Evolutionary conservation across 2,797 vertebrate species (phyloP).

Genomic region (Xenopus petersii): DNA sequence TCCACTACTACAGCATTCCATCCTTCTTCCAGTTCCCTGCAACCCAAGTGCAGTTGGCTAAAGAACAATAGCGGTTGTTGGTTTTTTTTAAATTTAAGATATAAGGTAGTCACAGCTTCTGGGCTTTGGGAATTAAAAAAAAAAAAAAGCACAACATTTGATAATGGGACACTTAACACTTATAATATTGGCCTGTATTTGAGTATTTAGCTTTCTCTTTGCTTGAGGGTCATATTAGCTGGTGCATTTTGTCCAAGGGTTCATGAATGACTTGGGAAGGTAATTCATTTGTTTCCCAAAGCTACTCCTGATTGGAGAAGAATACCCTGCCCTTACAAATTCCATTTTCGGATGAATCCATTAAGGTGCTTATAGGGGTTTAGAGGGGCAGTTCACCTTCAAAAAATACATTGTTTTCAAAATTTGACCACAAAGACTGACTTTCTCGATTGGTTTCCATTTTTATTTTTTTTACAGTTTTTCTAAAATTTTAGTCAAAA

Average conservation of each 20-base stretch:
- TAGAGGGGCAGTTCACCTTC: too few relatives aligned
- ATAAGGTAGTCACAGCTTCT: constrained; percentile 28
- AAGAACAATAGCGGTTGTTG: constrained; percentile 30
- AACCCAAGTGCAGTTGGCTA: constrained; percentile 41
- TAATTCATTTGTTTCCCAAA: background rate
- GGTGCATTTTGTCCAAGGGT: background rate
- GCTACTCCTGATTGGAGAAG: background rate
- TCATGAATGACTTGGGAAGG: background rate
- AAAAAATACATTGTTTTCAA: too few relatives aligned
- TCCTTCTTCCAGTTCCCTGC: constrained; percentile 10
- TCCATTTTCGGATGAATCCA: too few relatives aligned
- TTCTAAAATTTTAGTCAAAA: too few relatives aligned
- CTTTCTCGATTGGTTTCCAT: too few relatives aligned
- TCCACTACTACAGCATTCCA: background rate
- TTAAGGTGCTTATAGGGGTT: too few relatives aligned
- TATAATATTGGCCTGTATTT: background rate
- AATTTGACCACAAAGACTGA: too few relatives aligned
- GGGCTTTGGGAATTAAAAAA: constrained; percentile 26
- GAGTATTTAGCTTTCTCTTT: constrained; percentile 53
- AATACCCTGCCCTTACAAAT: too few relatives aligned
- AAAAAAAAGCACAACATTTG: constrained; percentile 36
- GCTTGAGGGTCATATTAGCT: background rate
- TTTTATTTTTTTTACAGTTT: too few relatives aligned
- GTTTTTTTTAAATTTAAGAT: background rate
- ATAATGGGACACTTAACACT: background rate